A percentile compares a stretch with the other conserved stretches of the same genome.
Evolutionary conservation across 2,113 vertebrate genomes (phyloP).

Genomic region (Psephotus haematonotus): DNA sequence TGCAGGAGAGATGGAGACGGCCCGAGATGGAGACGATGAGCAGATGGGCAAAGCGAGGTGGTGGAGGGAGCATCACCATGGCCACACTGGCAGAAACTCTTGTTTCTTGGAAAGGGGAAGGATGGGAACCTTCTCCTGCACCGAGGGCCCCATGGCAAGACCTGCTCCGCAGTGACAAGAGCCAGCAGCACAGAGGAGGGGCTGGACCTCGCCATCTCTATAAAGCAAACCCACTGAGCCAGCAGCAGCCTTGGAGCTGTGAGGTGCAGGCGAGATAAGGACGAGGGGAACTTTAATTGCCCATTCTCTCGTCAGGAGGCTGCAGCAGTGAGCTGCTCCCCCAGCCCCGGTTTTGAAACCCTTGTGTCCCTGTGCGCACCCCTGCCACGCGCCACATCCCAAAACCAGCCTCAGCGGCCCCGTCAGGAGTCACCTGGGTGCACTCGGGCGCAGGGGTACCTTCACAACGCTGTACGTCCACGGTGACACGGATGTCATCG

Average conservation of each 20-base stretch:
- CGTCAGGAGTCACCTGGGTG: fast-evolving
- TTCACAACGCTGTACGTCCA: fast-evolving
- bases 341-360: not conserved
- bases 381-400: not conserved
- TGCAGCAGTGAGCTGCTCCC: not conserved
- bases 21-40: not conserved
- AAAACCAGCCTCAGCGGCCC: not conserved
- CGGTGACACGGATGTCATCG: fast-evolving
- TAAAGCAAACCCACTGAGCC: not conserved
- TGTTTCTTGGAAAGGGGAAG: not conserved
- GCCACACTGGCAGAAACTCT: fast-evolving
- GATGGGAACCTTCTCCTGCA: not conserved
- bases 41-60: fast-evolving
- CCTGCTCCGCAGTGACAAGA: fast-evolving
- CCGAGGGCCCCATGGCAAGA: fast-evolving
- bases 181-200: not conserved
- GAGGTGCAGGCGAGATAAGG: not conserved
- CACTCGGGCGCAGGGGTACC: fast-evolving
- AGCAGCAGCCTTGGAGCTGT: fast-evolving
- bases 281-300: not conserved
- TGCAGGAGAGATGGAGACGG: fast-evolving
- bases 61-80: fast-evolving
- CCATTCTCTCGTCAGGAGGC: not conserved
- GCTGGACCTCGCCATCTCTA: not conserved
- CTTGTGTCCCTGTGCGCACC: not conserved